Evolutionary conservation across 2,797 vertebrate genomes (phyloP).

Genomic region (Cyprinodon diabolis): DNA sequence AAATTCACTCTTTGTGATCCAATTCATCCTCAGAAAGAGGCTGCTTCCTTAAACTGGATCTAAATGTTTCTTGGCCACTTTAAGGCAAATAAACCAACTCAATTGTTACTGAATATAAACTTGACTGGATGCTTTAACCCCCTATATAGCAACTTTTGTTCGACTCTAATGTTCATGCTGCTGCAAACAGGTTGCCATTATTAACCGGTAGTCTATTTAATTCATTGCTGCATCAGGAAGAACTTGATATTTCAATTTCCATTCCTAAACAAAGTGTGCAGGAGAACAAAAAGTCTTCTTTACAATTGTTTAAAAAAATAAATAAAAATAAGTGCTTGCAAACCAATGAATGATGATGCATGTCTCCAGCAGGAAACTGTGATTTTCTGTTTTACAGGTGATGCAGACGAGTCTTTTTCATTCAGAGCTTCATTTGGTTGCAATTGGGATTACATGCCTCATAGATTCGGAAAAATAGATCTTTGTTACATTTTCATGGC

Average conservation of each 20-base stretch:
- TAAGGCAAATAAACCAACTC: not conserved
- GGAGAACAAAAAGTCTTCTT: not conserved
- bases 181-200: not conserved
- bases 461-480: not conserved
- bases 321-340: not conserved
- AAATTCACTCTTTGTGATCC: too few relatives aligned
- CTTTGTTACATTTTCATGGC: not conserved
- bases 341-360: not conserved
- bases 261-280: not conserved
- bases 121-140: not conserved
- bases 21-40: too few relatives aligned
- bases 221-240: not conserved
- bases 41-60: not conserved
- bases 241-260: not conserved
- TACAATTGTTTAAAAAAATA: not conserved
- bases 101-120: not conserved
- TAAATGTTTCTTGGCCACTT: not conserved
- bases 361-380: not conserved
- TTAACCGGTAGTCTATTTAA: not conserved
- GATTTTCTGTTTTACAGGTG: too few relatives aligned
- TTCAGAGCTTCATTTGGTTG: not conserved
- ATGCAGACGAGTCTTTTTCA: not conserved
- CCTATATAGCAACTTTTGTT: not conserved
- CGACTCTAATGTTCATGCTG: not conserved
- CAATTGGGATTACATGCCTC: not conserved